Conservation (phyloP, 2,888 invertebrate species). For the Clistopyga incitator region DNA sequence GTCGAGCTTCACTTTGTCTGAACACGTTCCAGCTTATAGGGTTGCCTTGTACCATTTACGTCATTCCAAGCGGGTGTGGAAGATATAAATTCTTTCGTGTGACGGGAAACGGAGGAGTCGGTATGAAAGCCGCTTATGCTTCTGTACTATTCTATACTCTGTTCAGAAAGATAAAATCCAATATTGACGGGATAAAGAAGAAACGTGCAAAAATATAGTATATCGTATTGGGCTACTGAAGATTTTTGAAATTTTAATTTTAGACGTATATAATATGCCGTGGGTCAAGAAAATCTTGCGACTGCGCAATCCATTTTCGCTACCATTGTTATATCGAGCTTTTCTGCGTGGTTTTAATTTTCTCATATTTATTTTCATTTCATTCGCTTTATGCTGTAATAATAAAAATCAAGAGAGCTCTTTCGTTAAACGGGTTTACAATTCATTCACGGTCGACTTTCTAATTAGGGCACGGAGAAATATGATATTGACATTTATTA, state of each 20-base stretch:
- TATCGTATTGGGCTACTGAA: background rate
- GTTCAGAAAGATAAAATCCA: constrained; percentile 5
- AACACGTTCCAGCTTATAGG: background rate
- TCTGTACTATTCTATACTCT: constrained; percentile 4
- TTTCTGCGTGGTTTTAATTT: background rate
- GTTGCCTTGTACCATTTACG: constrained; percentile 12
- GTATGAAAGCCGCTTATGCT: background rate
- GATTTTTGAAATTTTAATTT: background rate
- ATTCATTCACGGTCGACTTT: background rate
- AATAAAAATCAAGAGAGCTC: background rate
- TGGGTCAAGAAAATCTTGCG: background rate
- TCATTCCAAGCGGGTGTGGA: constrained; percentile 5
- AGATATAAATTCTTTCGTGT: constrained; percentile 17
- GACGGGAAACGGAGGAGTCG: background rate
- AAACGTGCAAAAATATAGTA: background rate
- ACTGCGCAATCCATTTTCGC: background rate
- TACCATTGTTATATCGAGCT: background rate
- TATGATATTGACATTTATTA: background rate
- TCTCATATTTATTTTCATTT: background rate
- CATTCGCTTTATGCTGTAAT: background rate
- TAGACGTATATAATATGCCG: background rate
- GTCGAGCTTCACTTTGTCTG: background rate
- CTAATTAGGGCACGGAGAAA: background rate
- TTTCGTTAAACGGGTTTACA: background rate
- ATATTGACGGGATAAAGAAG: constrained; percentile 7